Evolutionary conservation across 2,888 invertebrate genomes (phyloP).

Genomic region (Chaetogeoica ovagalla): DNA sequence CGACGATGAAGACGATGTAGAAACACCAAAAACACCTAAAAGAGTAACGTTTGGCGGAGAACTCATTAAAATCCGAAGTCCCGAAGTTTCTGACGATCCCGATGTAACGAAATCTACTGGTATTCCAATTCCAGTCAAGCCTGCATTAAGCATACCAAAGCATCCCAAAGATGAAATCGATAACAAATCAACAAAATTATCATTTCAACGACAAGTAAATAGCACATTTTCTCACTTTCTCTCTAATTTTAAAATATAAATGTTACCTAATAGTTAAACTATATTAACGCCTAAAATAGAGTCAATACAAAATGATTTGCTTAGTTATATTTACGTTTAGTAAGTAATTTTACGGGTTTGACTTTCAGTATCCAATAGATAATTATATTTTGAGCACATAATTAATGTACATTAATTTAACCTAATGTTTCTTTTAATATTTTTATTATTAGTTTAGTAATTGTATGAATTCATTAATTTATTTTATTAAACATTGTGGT

Average conservation of each 20-base stretch:
- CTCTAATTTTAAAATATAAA: not conserved
- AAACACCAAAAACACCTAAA: conserved; percentile 64
- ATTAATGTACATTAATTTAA: too few relatives aligned
- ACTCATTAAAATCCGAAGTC: conserved; percentile 80
- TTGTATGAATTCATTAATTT: too few relatives aligned
- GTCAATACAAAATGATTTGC: too few relatives aligned
- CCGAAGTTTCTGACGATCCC: conserved; percentile 71
- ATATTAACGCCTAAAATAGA: too few relatives aligned
- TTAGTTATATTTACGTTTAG: too few relatives aligned
- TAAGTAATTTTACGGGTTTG: too few relatives aligned
- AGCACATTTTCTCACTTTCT: not conserved
- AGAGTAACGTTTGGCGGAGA: conserved; percentile 86
- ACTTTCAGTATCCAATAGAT: too few relatives aligned
- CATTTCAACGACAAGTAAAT: conserved; percentile 23
- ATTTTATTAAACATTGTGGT: too few relatives aligned
- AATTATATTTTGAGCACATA: too few relatives aligned
- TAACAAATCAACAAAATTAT: conserved; percentile 53
- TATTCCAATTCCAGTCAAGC: conserved; percentile 57
- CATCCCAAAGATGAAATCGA: conserved; percentile 57
- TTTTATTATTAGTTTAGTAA: too few relatives aligned
- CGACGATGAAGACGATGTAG: conserved; percentile 55
- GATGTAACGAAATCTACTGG: conserved; percentile 56
- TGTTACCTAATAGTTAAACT: too few relatives aligned
- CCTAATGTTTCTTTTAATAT: too few relatives aligned
- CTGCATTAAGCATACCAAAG: conserved; percentile 58